Conservation (phyloP, 2,113 vertebrate species). For the Albula goreensis region DNA sequence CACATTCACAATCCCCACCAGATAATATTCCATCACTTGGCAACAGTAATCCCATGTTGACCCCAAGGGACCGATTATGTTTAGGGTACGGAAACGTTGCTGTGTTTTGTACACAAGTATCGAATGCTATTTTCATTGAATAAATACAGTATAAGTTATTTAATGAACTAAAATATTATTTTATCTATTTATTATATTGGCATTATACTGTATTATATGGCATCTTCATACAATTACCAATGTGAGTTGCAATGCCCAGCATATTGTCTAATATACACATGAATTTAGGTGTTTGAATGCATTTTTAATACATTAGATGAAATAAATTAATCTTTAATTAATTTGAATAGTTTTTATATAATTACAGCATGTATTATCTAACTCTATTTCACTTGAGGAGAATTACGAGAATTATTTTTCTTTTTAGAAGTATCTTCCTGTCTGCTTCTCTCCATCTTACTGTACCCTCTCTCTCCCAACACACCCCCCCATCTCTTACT, state of each 20-base stretch:
- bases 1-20: neutral
- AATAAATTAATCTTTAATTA: too few relatives aligned
- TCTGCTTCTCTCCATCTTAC: neutral
- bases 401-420: neutral
- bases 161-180: too few relatives aligned
- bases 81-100: slow-evolving; percentile 4
- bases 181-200: too few relatives aligned
- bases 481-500: neutral
- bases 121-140: neutral
- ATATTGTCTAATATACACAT: neutral
- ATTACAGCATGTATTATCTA: neutral
- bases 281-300: neutral
- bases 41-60: neutral
- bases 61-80: slow-evolving; percentile 2
- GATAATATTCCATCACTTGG: neutral
- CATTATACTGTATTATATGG: too few relatives aligned
- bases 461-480: neutral
- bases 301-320: neutral
- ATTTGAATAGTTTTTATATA: too few relatives aligned
- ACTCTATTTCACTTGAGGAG: neutral
- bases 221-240: neutral
- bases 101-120: neutral
- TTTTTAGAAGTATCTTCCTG: neutral
- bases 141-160: neutral
- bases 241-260: neutral